These are phyloP conservation scores for Actenoides hombroni DNA, from an alignment of 2,113 vertebrate genomes.

Conservation along the genomic window DNA sequence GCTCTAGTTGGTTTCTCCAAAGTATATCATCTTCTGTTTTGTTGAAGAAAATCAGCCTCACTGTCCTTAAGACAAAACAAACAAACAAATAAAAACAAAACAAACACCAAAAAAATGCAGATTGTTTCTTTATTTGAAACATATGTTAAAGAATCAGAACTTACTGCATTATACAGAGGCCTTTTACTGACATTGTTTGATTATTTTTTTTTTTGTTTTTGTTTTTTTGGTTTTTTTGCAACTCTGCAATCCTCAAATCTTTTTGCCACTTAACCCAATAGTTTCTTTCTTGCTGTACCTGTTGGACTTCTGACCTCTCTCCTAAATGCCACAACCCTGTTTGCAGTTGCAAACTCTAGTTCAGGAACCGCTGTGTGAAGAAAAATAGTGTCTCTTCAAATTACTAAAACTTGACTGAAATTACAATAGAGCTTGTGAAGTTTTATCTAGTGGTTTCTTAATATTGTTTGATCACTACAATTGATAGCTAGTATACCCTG, in stretches of 20 bases:
- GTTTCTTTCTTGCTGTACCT: background rate
- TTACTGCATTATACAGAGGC: background rate
- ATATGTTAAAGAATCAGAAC: background rate
- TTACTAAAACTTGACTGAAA: background rate
- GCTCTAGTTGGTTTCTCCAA: constrained; percentile 85
- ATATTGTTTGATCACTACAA: background rate
- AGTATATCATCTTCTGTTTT: constrained; percentile 89
- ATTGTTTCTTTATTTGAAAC: background rate
- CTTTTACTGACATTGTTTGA: background rate
- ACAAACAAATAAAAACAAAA: background rate
- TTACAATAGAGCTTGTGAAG: background rate
- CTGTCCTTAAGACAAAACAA: constrained; percentile 73
- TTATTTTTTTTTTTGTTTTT: too few relatives aligned
- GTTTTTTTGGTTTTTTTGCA: background rate
- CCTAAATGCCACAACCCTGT: background rate
- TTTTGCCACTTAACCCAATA: background rate
- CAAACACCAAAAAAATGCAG: background rate
- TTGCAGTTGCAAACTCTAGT: background rate
- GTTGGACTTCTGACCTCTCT: background rate
- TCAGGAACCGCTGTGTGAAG: background rate
- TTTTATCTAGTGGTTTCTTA: background rate
- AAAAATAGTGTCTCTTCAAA: background rate
- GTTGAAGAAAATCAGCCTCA: constrained; percentile 92
- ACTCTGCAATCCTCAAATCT: background rate
- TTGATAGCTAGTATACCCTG: background rate